Evolutionary conservation across 2,113 vertebrate species (phyloP), one percentile per base, ranked within the genome.

Genomic region (Lamprologus tigripictilis): DNA sequence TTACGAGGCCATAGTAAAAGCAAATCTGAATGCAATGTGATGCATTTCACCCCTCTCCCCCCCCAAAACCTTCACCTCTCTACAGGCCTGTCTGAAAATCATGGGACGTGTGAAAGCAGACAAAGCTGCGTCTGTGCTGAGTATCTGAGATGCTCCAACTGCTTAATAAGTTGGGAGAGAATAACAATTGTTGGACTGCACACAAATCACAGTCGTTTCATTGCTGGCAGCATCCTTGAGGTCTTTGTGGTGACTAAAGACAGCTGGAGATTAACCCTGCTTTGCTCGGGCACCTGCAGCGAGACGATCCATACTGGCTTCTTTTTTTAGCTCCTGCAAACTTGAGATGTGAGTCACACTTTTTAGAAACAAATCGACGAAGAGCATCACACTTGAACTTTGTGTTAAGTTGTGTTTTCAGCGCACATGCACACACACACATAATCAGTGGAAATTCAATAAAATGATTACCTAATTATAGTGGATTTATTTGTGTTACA

Each of bases 401-500:
- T 4, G 73, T 92, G 82, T 91, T 85, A 85, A 86, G 80, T 88
- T 87, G 55, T 68, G 83, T 90, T 91, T 89, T 92, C 84, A 57
- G 86, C 2, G 40, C 23, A 76, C 31, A 45, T 1, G 5, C 40
- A 28, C 6, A 2, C 40, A 47, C 45, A 47, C 9, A 17, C 8
- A 17, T 26, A 89, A 54, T 21, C 26, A 81, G 71, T 19, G 55
- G 80, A 47, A 85, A 73, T 82, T 82, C 55, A 81, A 7, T 45
- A 51, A 84, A 42, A 68, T 66, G 5, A 57, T 79, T 21, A 54
- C 35, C 66, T 28, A 16, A 61, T 82, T 81, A 49, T 13, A 7
- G 23, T 33, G 53, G 31, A 45, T 85, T 84, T 83, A 54, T 90
- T 89, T 93, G 94, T 94, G 91, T 87, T 87, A 81, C 90, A 94